Conservation (phyloP, 2,113 vertebrate genomes). For the Tenrec ecaudatus region DNA sequence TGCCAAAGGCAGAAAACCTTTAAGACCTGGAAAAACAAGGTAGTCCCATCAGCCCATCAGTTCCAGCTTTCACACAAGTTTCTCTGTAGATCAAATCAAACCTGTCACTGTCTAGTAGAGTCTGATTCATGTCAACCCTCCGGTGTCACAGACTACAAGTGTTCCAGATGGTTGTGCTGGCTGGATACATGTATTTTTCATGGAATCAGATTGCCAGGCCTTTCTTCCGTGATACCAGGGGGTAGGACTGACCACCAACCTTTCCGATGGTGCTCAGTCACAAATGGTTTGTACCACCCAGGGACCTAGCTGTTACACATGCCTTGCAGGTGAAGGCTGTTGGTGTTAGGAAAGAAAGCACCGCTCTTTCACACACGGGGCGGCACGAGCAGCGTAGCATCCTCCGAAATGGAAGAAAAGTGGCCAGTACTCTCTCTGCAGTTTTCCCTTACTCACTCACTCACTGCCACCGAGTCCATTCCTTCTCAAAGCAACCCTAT, state of each 20-base stretch:
- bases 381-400: not conserved
- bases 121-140: not conserved
- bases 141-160: not conserved
- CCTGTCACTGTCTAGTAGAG: not conserved
- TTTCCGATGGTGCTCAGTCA: not conserved
- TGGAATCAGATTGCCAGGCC: not conserved
- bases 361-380: slow-evolving; percentile 15
- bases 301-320: not conserved
- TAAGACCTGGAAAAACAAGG: not conserved
- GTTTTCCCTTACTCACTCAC: not conserved
- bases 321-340: not conserved
- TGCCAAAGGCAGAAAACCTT: not conserved
- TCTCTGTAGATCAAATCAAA: not conserved
- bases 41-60: not conserved
- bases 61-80: not conserved
- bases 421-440: not conserved
- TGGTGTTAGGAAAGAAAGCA: not conserved
- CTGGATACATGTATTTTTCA: not conserved
- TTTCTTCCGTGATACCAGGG: not conserved
- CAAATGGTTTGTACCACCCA: not conserved
- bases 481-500: too few relatives aligned
- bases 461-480: too few relatives aligned
- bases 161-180: not conserved
- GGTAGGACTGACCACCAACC: not conserved
- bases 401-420: not conserved